These are phyloP conservation scores for Himantopus leucocephalus DNA, from an alignment of 2,113 vertebrate species.

Conservation along the genomic window DNA sequence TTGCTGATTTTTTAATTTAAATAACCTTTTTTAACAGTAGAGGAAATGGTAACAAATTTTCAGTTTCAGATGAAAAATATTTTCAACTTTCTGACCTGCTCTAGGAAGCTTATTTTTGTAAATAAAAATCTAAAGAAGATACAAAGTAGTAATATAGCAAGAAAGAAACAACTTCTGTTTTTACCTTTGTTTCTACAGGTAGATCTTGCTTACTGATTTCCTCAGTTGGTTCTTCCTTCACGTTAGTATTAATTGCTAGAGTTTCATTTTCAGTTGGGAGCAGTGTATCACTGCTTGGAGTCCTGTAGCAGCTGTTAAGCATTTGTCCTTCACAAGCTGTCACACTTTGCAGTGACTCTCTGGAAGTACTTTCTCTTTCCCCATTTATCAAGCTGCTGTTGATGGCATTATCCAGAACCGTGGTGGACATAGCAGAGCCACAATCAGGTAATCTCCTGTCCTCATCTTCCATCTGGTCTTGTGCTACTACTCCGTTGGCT, in stretches of 20 bases:
- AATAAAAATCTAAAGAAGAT: neutral
- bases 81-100: neutral
- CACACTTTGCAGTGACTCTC: neutral
- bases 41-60: neutral
- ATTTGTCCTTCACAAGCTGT: neutral
- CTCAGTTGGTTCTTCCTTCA: conserved; percentile 37
- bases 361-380: neutral
- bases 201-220: conserved; percentile 51
- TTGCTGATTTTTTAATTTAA: neutral
- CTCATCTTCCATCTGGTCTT: neutral
- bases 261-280: neutral
- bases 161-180: neutral
- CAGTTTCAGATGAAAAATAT: neutral
- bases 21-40: neutral
- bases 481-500: conserved; percentile 67
- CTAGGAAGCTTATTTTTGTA: neutral
- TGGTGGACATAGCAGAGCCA: neutral
- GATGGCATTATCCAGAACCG: neutral
- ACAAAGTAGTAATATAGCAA: neutral
- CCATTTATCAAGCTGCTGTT: conserved; percentile 54
- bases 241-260: neutral
- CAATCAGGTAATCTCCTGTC: neutral
- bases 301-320: conserved; percentile 45
- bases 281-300: neutral
- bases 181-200: conserved; percentile 72